Base-by-base conservation (phyloP, 2,888 invertebrate species). In the Acanthoscelides obtectus region DNA sequence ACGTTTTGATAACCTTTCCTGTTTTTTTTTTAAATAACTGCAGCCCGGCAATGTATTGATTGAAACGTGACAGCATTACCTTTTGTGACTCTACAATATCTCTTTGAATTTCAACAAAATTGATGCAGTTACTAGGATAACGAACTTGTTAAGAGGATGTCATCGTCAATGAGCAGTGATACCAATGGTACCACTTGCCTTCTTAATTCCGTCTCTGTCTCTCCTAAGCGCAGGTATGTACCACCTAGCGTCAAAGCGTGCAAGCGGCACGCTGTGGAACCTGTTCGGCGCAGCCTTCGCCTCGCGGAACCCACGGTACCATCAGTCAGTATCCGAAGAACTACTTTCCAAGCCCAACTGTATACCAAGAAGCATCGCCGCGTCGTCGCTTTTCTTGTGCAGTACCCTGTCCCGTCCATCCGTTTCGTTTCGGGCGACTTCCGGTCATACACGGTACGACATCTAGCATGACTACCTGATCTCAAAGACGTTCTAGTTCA, bases 281-380 rank as follows among this genome's bases (percentile, higher is more conserved):
- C 78, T 77, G 77, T 77, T 79, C 77, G 75, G 77, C 45, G 17
- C 45, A 74, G 76, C 77, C 77, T 74, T 77, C 75, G 74, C 73
- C 75, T 75, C 74, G 73, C 74, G 73, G 73, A 71, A 73, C 72
- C 74, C 72, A 71, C 75, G 75, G 45, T 45, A 45, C 45, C 45
- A 45, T 45, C 45, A 45, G 45, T 75, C 75, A 70, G 68, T 71
- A 73, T 70, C 69, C 73, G 72, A 76, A 75, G 78, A 75, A 75
- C 77, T 77, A 77, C 77, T 79, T 79, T 77, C 76, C 22, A 75
- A 75, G 76, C 72, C 67, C 17, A 6, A 45, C 45, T 17, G 45
- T 70, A 45, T 45, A 45, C 8, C 17, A 45, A 45, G 5, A 45
- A 45, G 12, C 45, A 17, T 45, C 45, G 45, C 45, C 45, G 45